phyloP scores from a whole-genome alignment of 2,888 invertebrate genomes.

The Polyommatus iphigenia region DNA sequence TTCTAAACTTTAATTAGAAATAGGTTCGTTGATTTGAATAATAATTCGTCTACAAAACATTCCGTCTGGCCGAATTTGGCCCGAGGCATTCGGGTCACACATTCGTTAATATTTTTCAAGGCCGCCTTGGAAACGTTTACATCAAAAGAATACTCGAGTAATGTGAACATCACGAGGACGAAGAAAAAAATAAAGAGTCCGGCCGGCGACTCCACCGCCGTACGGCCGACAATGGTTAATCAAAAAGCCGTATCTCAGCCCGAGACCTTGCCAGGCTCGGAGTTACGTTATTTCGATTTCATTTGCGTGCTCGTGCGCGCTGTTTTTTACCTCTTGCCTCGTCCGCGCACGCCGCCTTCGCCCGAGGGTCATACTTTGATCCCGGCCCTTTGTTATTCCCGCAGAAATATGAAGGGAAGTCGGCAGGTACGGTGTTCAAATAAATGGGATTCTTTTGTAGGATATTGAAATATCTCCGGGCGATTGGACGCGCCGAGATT shows the following conservation, averaged over 20 bases:
- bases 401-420: slow-evolving; percentile 72
- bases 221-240: slow-evolving; percentile 73
- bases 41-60: not conserved
- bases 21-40: not conserved
- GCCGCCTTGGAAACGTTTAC: slow-evolving; percentile 39
- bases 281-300: slow-evolving; percentile 76
- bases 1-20: slow-evolving; percentile 5
- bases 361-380: slow-evolving; percentile 70
- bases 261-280: slow-evolving; percentile 57
- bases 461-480: slow-evolving; percentile 74
- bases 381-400: slow-evolving; percentile 68
- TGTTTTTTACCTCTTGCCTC: slow-evolving; percentile 64
- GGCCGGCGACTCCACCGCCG: slow-evolving; percentile 56
- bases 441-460: slow-evolving; percentile 72
- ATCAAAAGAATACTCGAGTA: slow-evolving; percentile 42
- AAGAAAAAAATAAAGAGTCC: slow-evolving; percentile 45
- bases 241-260: slow-evolving; percentile 76
- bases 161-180: slow-evolving; percentile 43
- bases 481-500: slow-evolving; percentile 58
- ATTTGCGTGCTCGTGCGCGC: slow-evolving; percentile 75
- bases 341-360: slow-evolving; percentile 49
- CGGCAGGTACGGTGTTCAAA: slow-evolving; percentile 55
- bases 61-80: not conserved
- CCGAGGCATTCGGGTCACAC: slow-evolving; percentile 22
- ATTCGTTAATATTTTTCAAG: slow-evolving; percentile 35